Evolutionary conservation across 2,888 invertebrate genomes (phyloP), one percentile per base, ranked within the genome.

Genomic region (Drosophila ustulata): DNA sequence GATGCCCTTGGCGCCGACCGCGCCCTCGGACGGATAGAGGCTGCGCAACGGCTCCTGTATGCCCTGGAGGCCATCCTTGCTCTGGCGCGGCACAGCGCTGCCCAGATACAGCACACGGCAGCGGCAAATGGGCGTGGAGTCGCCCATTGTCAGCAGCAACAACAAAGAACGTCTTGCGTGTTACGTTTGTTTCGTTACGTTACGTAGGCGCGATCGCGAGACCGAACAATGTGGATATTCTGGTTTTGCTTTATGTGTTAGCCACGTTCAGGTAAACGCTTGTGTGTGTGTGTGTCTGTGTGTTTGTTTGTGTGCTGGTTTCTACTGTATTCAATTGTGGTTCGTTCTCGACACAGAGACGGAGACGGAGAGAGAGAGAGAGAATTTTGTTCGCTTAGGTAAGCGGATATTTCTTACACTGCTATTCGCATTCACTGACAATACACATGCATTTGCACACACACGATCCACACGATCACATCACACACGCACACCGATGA

Each of bases 21-120:
- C 96, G 69, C 98, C 98, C 93, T 98, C 97, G 79, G 98, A 97
- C 66, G 99, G 98, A 93, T 99, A 99, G 66, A 99, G 93, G 90
- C 98, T 99, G 83, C 97, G 95, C 84, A 99, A 93, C 2, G 99
- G 99, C 92, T 99, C 98, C 93, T 99, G 99, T 79, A 99, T 97
- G 64, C 98, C 98, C 91, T 99, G 97, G 52, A 99, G 94, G 55
- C 99, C 99, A 91, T 99, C 99, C 92, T 99, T 99, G 91, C 98
- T 98, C 92, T 98, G 97, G 90, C 98, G 98, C 32, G 99, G 98
- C 88, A 99, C 98, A 26, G 98, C 96, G 85, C 97, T 97, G 82
- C 99, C 99, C 88, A 99, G 94, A 93, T 99, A 99, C 66, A 99
- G 95, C 59, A 99, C 99, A 75, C 98, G 96, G 93, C 98, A 99